These are phyloP conservation scores for Dendrolimus pini DNA, from an alignment of 2,888 invertebrate species.

Conservation along the genomic window DNA sequence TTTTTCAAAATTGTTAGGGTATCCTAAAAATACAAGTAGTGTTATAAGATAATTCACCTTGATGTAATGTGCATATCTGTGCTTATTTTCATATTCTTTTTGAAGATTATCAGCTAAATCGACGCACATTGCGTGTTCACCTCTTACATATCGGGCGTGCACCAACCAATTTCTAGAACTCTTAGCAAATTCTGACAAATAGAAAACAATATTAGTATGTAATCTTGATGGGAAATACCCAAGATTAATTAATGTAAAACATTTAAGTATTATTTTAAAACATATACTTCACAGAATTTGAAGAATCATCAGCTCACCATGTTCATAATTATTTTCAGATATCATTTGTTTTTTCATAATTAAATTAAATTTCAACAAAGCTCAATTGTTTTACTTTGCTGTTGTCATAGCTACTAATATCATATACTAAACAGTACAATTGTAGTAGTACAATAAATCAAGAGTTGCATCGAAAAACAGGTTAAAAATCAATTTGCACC, in stretches of 20 bases:
- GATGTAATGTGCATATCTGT: constrained; percentile 58
- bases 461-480: too few species aligned
- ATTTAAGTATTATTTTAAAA: too few species aligned
- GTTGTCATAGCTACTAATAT: constrained; percentile 18
- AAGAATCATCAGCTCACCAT: too few species aligned
- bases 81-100: constrained; percentile 43
- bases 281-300: too few species aligned
- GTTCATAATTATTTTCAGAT: constrained; percentile 1
- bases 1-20: too few species aligned
- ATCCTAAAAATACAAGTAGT: too few species aligned
- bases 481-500: too few species aligned
- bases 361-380: constrained; percentile 10
- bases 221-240: too few species aligned
- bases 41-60: constrained; percentile 32
- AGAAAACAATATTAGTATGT: too few species aligned
- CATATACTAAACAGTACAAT: too few species aligned
- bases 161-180: constrained; percentile 61
- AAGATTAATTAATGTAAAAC: too few species aligned
- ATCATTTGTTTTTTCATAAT: constrained; percentile 21
- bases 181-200: constrained; percentile 31
- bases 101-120: constrained; percentile 55
- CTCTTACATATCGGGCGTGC: constrained; percentile 61
- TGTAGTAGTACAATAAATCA: too few species aligned
- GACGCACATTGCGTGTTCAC: constrained; percentile 53
- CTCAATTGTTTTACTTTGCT: constrained; percentile 1